Percentiles rank a stretch among this genome's conserved stretches.
phyloP scores from a whole-genome alignment of 2,797 vertebrate species.

The Apodemus agrarius region DNA sequence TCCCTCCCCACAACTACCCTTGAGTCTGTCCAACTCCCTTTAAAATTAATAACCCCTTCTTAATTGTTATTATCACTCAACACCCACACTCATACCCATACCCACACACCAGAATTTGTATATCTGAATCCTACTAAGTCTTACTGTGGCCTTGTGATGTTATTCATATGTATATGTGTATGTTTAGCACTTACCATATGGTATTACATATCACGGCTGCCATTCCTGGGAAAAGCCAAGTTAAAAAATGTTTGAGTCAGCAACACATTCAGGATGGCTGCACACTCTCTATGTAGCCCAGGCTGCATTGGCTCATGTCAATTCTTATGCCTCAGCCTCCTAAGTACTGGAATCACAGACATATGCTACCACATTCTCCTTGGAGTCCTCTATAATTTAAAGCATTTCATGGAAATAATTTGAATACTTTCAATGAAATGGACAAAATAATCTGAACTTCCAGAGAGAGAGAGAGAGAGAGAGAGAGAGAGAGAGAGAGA shows the following conservation, averaged over 20 bases:
- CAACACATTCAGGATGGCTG: too few species aligned
- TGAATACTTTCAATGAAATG: constrained; percentile 5
- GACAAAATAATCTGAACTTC: not conserved
- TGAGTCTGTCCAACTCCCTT: not conserved
- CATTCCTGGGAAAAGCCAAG: not conserved
- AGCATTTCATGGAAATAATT: not conserved
- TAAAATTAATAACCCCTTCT: not conserved
- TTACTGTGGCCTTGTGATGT: not conserved
- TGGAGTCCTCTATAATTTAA: constrained; percentile 8
- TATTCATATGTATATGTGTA: not conserved
- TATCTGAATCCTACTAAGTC: not conserved
- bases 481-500: not conserved
- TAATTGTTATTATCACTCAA: too few species aligned
- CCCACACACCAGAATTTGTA: not conserved
- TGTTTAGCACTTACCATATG: too few species aligned
- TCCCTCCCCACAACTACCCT: not conserved
- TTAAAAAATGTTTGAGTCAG: not conserved
- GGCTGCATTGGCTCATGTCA: not conserved
- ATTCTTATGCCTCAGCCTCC: not conserved
- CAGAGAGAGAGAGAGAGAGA: not conserved
- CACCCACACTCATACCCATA: not conserved
- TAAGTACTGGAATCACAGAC: not conserved
- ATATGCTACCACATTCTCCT: not conserved
- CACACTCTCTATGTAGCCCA: not conserved
- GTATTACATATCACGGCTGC: not conserved